phyloP scores from a whole-genome alignment of 2,888 invertebrate species.

The Ephialtes manifestator region DNA sequence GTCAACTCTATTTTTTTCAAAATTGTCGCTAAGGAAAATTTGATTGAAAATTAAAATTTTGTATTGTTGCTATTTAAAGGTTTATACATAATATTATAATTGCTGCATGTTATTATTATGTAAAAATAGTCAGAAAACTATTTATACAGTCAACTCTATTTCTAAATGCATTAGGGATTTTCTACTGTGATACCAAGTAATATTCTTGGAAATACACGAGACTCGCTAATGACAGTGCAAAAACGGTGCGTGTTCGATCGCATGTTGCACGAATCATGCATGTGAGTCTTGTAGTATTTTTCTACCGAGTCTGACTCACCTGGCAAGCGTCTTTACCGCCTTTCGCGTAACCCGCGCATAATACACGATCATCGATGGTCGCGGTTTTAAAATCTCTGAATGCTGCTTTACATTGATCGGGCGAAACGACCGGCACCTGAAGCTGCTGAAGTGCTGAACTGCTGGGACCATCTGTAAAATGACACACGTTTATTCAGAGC shows the following conservation, averaged over 20 bases:
- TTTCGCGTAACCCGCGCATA: slow-evolving; percentile 90
- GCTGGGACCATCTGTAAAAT: slow-evolving; percentile 89
- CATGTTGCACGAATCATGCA: slow-evolving; percentile 3
- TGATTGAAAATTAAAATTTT: too few species aligned
- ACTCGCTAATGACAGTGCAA: background rate
- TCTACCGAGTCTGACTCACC: slow-evolving; percentile 82
- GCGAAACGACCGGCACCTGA: slow-evolving; percentile 90
- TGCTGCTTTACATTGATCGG: slow-evolving; percentile 88
- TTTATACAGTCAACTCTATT: too few species aligned
- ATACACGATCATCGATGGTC: slow-evolving; percentile 88
- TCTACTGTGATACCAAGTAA: background rate
- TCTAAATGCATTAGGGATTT: too few species aligned
- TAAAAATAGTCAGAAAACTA: too few species aligned
- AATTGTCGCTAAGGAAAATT: background rate
- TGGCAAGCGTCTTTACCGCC: slow-evolving; percentile 92
- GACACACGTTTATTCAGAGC: slow-evolving; percentile 17
- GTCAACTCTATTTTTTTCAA: too few species aligned
- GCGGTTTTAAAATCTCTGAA: slow-evolving; percentile 87
- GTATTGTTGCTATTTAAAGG: too few species aligned
- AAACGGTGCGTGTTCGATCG: background rate
- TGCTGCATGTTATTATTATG: too few species aligned
- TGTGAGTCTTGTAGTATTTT: background rate
- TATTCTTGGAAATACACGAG: background rate
- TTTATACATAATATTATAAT: too few species aligned
- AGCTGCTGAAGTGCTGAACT: slow-evolving; percentile 90